phyloP scores from a whole-genome alignment of 2,888 invertebrate species.

The Cosmia trapezina region DNA sequence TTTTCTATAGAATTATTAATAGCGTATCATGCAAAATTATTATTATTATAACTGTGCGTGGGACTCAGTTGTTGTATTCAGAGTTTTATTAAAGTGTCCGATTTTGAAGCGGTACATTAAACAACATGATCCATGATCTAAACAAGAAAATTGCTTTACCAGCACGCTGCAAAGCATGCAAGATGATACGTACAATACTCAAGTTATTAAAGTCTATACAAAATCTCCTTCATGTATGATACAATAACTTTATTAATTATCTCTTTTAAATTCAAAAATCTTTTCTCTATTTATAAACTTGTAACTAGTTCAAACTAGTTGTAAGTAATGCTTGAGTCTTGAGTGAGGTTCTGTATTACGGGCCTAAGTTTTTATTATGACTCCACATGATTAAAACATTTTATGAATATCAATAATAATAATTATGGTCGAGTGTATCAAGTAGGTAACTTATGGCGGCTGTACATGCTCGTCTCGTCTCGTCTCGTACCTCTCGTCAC shows the following conservation, averaged over 20 bases:
- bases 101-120: neutral
- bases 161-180: neutral
- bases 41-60: neutral
- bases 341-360: neutral
- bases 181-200: neutral
- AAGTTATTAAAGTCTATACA: neutral
- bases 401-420: neutral
- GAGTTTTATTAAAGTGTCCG: neutral
- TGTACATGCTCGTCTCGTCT: too few relatives aligned
- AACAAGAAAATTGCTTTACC: neutral
- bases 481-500: too few relatives aligned
- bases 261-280: too few relatives aligned
- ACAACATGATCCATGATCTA: too few relatives aligned
- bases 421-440: neutral
- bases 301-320: too few relatives aligned
- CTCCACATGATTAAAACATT: too few relatives aligned
- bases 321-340: neutral
- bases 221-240: too few relatives aligned
- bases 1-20: conserved; percentile 6
- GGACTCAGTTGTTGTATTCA: conserved; percentile 1
- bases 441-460: too few relatives aligned
- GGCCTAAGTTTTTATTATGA: too few relatives aligned
- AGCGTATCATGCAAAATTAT: neutral
- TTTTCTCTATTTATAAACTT: too few relatives aligned
- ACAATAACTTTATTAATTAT: too few relatives aligned